These are phyloP conservation scores for Siniperca undulata DNA, from an alignment of 2,797 vertebrate species.

Conservation along the genomic window DNA sequence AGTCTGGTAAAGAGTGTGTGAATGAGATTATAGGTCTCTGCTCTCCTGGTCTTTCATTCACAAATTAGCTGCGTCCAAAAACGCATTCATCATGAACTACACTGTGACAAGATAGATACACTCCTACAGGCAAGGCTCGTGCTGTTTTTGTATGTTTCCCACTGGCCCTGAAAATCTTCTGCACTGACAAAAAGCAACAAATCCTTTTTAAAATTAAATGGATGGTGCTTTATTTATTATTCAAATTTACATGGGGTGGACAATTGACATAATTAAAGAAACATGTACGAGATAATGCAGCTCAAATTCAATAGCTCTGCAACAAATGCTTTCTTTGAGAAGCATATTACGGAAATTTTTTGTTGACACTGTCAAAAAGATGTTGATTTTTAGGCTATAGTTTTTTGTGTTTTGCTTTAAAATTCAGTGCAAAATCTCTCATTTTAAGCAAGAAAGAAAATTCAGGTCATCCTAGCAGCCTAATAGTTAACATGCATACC, in stretches of 20 bases:
- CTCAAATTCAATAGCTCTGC: background rate
- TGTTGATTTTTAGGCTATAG: background rate
- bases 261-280: background rate
- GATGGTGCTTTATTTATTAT: background rate
- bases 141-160: slow-evolving; percentile 1
- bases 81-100: slow-evolving; percentile 40
- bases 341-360: background rate
- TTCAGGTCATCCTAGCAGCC: background rate
- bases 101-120: slow-evolving; percentile 24
- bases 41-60: slow-evolving; percentile 65
- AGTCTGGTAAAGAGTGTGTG: slow-evolving; percentile 46
- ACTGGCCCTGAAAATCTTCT: background rate
- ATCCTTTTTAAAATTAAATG: background rate
- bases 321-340: background rate
- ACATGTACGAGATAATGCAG: background rate
- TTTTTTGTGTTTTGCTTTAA: background rate
- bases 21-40: slow-evolving; percentile 67
- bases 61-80: slow-evolving; percentile 62
- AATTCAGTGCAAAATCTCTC: background rate
- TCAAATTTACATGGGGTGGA: background rate
- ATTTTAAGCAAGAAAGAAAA: background rate
- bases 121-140: background rate
- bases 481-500: background rate
- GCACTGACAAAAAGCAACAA: background rate
- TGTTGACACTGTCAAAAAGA: background rate